Conservation (phyloP, 2,888 invertebrate genomes). For the Tinea pellionella region DNA sequence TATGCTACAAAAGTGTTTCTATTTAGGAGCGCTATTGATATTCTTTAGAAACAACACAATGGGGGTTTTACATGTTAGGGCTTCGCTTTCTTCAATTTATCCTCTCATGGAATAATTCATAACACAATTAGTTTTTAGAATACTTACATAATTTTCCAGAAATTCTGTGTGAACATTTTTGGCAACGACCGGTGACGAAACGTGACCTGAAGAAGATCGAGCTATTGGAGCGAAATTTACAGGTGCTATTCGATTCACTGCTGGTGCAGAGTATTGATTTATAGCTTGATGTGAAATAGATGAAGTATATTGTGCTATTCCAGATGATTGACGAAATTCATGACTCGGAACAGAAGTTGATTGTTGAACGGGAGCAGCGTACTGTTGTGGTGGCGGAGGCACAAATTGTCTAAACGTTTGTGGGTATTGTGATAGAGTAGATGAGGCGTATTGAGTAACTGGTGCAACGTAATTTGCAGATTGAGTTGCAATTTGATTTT, state of each 20-base stretch:
- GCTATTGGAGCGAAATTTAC: conserved; percentile 23
- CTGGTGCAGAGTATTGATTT: conserved; percentile 5
- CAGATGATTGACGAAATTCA: neutral
- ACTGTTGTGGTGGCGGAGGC: conserved; percentile 20
- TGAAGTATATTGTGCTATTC: neutral
- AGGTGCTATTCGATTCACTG: conserved; percentile 17
- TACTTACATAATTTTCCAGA: conserved; percentile 73
- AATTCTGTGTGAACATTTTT: conserved; percentile 72
- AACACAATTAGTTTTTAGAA: neutral
- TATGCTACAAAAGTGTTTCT: neutral
- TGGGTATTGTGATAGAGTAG: conserved; percentile 20
- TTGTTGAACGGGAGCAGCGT: conserved; percentile 18
- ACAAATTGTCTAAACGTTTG: conserved; percentile 10
- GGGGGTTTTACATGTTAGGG: neutral
- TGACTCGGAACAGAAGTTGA: neutral
- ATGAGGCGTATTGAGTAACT: conserved; percentile 27
- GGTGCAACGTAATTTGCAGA: conserved; percentile 22
- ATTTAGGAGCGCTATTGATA: neutral
- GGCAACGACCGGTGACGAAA: conserved; percentile 29
- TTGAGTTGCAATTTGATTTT: conserved; percentile 27
- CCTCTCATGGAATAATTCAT: neutral
- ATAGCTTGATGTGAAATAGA: neutral
- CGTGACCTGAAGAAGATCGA: conserved; percentile 20
- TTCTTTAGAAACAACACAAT: neutral
- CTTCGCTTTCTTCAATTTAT: neutral